Conservation (phyloP, 2,113 vertebrate genomes). For the Halichoeres trimaculatus region DNA sequence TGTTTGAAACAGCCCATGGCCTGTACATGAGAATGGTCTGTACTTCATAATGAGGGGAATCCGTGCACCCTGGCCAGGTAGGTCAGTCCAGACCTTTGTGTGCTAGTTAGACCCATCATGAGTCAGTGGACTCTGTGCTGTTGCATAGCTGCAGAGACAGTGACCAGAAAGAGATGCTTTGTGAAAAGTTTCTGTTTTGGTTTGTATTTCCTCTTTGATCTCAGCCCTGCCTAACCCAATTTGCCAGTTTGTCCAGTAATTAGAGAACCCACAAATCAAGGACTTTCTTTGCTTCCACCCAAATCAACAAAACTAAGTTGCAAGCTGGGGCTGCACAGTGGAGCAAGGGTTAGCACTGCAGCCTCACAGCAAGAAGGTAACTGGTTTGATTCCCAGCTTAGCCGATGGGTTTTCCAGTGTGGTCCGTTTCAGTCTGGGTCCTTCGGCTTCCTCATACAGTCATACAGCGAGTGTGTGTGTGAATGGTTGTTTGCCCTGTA, state of each 20-base stretch:
- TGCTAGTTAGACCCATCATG: neutral
- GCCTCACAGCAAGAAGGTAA: no score
- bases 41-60: neutral
- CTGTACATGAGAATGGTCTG: neutral
- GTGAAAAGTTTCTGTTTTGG: constrained; percentile 28
- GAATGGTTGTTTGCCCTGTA: no score
- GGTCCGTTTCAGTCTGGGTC: no score
- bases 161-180: constrained; percentile 34
- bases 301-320: constrained; percentile 9
- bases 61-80: neutral
- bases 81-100: constrained; percentile 7
- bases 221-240: constrained; percentile 14
- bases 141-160: neutral
- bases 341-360: no score
- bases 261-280: constrained; percentile 3
- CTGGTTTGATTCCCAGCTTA: no score
- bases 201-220: constrained; percentile 7
- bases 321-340: no score
- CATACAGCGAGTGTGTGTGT: no score
- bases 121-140: constrained; percentile 1
- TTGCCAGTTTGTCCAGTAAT: constrained; percentile 46
- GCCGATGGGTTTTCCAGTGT: no score
- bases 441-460: no score
- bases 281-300: constrained; percentile 30
- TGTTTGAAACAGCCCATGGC: no score